phyloP scores from a whole-genome alignment of 2,888 invertebrate species.

The Alitta virens region DNA sequence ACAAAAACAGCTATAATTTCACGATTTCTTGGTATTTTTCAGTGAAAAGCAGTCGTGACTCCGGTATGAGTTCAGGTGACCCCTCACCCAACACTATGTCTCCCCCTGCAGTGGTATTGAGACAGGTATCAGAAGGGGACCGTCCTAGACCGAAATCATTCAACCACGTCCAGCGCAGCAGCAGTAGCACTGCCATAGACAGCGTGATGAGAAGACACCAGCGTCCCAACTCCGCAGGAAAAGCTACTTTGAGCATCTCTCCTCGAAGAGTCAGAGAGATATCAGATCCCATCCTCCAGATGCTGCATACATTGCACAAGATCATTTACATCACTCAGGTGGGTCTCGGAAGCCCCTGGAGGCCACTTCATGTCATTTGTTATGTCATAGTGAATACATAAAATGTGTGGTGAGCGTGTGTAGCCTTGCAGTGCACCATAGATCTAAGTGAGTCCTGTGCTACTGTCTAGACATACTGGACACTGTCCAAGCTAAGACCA shows the following conservation, averaged over 20 bases:
- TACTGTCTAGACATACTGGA: too few species aligned
- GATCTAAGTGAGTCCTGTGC: too few species aligned
- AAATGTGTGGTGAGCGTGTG: too few species aligned
- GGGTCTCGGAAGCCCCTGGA: background rate
- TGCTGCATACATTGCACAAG: slow-evolving; percentile 54
- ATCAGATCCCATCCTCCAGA: slow-evolving; percentile 54
- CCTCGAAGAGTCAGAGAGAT: slow-evolving; percentile 51
- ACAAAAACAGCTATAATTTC: too few species aligned
- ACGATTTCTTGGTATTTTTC: background rate
- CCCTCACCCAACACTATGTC: slow-evolving; percentile 45
- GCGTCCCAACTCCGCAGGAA: slow-evolving; percentile 38
- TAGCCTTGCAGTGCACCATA: too few species aligned
- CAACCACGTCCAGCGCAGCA: slow-evolving; percentile 13
- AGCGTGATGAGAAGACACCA: slow-evolving; percentile 10
- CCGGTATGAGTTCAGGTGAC: slow-evolving; percentile 51
- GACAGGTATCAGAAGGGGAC: background rate
- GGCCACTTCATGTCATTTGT: background rate
- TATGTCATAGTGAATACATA: too few species aligned
- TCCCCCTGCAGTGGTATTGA: slow-evolving; percentile 21
- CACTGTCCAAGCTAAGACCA: too few species aligned
- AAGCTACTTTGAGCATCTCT: slow-evolving; percentile 48
- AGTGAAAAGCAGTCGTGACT: slow-evolving; percentile 44
- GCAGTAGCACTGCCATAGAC: slow-evolving; percentile 17
- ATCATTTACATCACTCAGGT: slow-evolving; percentile 45
- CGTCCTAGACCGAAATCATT: slow-evolving; percentile 12